Evolutionary conservation across 2,797 vertebrate genomes (phyloP), one percentile per base, ranked within the genome.

Genomic region (Rhinogobio ventralis): DNA sequence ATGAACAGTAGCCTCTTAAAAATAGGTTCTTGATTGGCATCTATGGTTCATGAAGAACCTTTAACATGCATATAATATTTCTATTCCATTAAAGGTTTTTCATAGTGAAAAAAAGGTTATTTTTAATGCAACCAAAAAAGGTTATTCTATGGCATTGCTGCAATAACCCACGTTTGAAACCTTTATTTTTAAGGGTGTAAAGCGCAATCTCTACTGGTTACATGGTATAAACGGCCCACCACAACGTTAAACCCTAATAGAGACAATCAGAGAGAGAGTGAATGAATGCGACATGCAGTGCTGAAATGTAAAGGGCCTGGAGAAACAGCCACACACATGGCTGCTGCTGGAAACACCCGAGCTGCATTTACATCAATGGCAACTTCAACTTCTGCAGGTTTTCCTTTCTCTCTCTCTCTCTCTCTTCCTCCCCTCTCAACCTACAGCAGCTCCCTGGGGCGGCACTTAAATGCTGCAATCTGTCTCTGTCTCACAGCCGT

Each of bases 401-500:
- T 55, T 28, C 69, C 83, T 68, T 19, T 60, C 25, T 64, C 84
- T 67, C 30, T 45, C 23, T 45, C 68, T 28, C 71, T 79, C 86
- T 87, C 89, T 89, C 76, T 88, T 86, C 87, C 88, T 90, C 89
- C 88, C 90, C 90, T 87, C 91, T 88, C 92, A 92, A 93, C 93
- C 92, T 93, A 90, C 94, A 91, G 93, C 89, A 89, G 91, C 90
- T 94, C 93, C 94, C 94, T 90, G 89, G 92, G 93, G 94, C 91
- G 85, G 57, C 92, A 91, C 92, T 93, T 95, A 94, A 95, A 94
- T 93, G 93, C 93, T 91, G 94, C 94, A 95, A 94, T 95, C 94
- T 94, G 93, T 94, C 92, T 93, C 91, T 92, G 92, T 93, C 93
- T 90, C 86, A 85, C 88, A 66, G 84, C 86, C 89, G 23, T 39